phyloP scores from a whole-genome alignment of 2,888 invertebrate genomes.

The Caenorhabditis sulstoni region DNA sequence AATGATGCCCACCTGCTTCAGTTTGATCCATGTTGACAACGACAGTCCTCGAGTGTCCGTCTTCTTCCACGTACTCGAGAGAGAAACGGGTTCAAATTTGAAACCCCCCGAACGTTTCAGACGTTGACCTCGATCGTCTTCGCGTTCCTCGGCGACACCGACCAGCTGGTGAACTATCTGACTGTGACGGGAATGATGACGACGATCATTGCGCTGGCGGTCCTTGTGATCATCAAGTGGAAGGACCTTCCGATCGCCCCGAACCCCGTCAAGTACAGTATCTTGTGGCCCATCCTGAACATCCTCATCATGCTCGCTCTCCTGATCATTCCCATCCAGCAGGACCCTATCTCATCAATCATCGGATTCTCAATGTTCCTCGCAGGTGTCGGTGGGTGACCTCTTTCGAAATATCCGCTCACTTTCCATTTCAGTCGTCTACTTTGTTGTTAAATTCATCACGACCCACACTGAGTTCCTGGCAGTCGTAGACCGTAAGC shows the following conservation, averaged over 20 bases:
- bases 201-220: slow-evolving; percentile 57
- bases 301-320: slow-evolving; percentile 62
- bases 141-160: slow-evolving; percentile 67
- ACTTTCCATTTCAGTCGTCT: slow-evolving; percentile 49
- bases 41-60: slow-evolving; percentile 68
- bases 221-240: slow-evolving; percentile 66
- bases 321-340: slow-evolving; percentile 63
- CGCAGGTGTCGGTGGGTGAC: slow-evolving; percentile 59
- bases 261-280: slow-evolving; percentile 62
- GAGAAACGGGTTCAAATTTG: neutral
- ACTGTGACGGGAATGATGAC: slow-evolving; percentile 63
- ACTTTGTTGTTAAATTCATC: slow-evolving; percentile 55
- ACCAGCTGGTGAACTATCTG: slow-evolving; percentile 65
- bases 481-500: slow-evolving; percentile 23
- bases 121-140: slow-evolving; percentile 59
- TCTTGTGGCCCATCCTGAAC: slow-evolving; percentile 64
- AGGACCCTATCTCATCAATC: slow-evolving; percentile 61
- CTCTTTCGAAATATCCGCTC: neutral
- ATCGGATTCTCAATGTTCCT: slow-evolving; percentile 65
- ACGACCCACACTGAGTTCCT: slow-evolving; percentile 42
- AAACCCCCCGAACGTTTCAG: slow-evolving; percentile 46
- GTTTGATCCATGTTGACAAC: slow-evolving; percentile 66
- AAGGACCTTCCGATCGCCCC: slow-evolving; percentile 61
- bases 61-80: slow-evolving; percentile 24
- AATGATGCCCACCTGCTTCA: slow-evolving; percentile 67